Percentiles rank a stretch among this genome's conserved stretches.
phyloP scores from a whole-genome alignment of 2,797 vertebrate species.

The Notoglanidium macrostoma region DNA sequence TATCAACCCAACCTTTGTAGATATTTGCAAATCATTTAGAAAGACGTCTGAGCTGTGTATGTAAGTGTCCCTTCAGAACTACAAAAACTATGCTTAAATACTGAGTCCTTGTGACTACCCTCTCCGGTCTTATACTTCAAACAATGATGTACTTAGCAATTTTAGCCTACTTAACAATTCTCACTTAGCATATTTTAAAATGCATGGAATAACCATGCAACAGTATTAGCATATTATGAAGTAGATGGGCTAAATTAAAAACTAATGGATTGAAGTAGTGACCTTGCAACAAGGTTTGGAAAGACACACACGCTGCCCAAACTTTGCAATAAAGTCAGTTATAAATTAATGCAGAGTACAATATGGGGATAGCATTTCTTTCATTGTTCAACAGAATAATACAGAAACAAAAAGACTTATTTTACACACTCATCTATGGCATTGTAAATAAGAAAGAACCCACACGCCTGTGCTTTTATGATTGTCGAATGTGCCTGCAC shows the following conservation, averaged over 20 bases:
- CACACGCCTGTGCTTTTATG: constrained; percentile 12
- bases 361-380: neutral
- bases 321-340: neutral
- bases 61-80: neutral
- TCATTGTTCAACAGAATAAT: neutral
- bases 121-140: neutral
- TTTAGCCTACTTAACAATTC: constrained; percentile 17
- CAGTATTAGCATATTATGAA: constrained; percentile 15
- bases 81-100: neutral
- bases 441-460: constrained; percentile 39
- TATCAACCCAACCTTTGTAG: neutral
- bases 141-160: constrained; percentile 19
- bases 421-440: neutral
- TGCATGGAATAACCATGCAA: constrained; percentile 9
- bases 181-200: constrained; percentile 30
- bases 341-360: neutral
- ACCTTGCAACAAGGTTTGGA: constrained; percentile 5
- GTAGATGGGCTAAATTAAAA: constrained; percentile 16
- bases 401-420: neutral
- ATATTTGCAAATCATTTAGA: neutral
- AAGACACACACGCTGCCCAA: neutral
- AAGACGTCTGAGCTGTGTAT: neutral
- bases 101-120: neutral
- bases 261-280: neutral
- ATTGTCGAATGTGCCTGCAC: constrained; percentile 22